Percentiles rank a stretch among this genome's conserved stretches.
phyloP scores from a whole-genome alignment of 2,888 invertebrate genomes.

The Chromoteleia sp. region DNA sequence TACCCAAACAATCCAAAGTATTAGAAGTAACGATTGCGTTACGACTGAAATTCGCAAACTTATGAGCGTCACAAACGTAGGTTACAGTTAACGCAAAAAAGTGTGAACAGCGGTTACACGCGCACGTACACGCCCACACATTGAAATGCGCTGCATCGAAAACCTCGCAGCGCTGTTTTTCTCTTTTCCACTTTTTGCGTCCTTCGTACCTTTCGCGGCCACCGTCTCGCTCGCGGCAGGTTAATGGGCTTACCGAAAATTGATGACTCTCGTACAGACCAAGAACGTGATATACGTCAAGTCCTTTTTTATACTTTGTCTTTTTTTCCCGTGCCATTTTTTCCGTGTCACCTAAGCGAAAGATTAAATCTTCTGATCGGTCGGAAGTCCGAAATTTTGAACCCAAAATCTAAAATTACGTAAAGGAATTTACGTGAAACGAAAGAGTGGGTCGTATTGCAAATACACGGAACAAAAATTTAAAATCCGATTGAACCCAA shows the following conservation, averaged over 20 bases:
- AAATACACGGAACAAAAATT: no score
- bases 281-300: constrained; percentile 57
- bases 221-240: constrained; percentile 73
- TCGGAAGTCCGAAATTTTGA: not conserved
- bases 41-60: constrained; percentile 47
- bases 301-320: constrained; percentile 4
- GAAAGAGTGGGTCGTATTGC: no score
- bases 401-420: not conserved
- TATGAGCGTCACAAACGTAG: constrained; percentile 52
- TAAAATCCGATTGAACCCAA: no score
- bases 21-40: constrained; percentile 61
- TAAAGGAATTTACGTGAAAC: no score
- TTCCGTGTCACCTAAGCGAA: constrained; percentile 17
- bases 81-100: constrained; percentile 65
- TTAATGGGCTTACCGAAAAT: constrained; percentile 82
- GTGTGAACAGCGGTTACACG: constrained; percentile 67
- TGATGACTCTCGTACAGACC: constrained; percentile 76
- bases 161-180: constrained; percentile 46
- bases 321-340: constrained; percentile 23
- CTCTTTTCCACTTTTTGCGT: constrained; percentile 56
- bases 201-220: constrained; percentile 43
- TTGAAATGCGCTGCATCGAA: constrained; percentile 49
- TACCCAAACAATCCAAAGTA: constrained; percentile 48
- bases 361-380: constrained; percentile 37
- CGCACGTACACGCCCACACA: constrained; percentile 30